phyloP scores from a whole-genome alignment of 2,797 vertebrate species.

The Psittacula echo region DNA sequence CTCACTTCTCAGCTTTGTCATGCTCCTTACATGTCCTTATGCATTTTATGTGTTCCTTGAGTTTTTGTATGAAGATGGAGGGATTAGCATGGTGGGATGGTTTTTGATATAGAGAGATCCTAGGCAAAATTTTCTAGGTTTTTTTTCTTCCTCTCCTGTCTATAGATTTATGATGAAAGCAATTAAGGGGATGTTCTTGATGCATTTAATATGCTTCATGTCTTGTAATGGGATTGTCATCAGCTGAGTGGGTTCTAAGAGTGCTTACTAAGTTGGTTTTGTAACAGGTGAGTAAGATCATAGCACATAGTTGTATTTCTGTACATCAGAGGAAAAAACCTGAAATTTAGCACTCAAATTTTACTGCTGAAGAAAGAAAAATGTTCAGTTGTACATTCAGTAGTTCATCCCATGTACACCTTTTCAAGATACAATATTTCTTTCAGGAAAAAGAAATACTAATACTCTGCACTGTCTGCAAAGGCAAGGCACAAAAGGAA shows the following conservation, averaged over 20 bases:
- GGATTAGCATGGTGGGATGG: not conserved
- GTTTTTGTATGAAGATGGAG: not conserved
- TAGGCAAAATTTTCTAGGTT: not conserved
- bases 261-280: not conserved
- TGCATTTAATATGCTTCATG: not conserved
- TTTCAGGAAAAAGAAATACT: not conserved
- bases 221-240: not conserved
- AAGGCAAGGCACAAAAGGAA: not conserved
- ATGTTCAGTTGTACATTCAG: not conserved
- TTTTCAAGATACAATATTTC: not conserved
- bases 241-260: not conserved
- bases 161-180: not conserved
- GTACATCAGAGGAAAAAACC: not conserved
- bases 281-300: not conserved
- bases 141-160: not conserved
- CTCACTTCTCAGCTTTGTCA: not conserved
- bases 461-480: not conserved
- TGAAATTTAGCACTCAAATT: not conserved
- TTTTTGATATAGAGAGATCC: not conserved
- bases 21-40: fast-evolving
- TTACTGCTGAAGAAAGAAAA: not conserved
- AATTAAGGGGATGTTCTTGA: not conserved
- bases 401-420: not conserved
- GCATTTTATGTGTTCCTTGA: not conserved
- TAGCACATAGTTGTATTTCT: not conserved